Conservation (phyloP, 2,797 vertebrate genomes). For the Sebastolobus alascanus region DNA sequence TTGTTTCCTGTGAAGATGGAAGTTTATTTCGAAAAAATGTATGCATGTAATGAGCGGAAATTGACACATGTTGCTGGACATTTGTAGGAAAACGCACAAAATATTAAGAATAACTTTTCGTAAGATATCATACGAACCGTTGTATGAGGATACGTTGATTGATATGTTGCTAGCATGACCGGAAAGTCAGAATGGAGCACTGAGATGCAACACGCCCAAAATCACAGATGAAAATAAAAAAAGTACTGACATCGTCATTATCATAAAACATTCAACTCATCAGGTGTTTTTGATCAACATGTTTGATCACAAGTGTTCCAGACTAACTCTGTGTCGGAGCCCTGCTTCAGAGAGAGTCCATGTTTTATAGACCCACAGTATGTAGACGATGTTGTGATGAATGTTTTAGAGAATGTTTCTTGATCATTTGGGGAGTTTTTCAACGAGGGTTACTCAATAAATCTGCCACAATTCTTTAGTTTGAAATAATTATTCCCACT, state of each 20-base stretch:
- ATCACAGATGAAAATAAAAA: background rate
- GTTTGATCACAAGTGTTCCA: background rate
- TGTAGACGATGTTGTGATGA: constrained; percentile 25
- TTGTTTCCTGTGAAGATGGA: too few species aligned
- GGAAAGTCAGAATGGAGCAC: background rate
- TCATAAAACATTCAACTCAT: background rate
- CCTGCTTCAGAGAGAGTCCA: background rate
- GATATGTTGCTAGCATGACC: background rate
- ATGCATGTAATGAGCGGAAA: too few species aligned
- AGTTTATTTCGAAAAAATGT: too few species aligned
- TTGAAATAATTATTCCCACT: background rate
- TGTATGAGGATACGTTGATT: too few species aligned
- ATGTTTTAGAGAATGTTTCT: constrained; percentile 30
- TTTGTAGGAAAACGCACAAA: too few species aligned
- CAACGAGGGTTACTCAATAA: background rate
- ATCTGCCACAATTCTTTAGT: background rate
- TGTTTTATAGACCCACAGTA: background rate
- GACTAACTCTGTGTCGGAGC: background rate
- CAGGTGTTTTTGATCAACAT: background rate
- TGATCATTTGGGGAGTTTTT: constrained; percentile 2
- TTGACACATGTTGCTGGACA: too few species aligned
- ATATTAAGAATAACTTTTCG: too few species aligned
- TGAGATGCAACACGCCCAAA: background rate
- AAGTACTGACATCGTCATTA: background rate
- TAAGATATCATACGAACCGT: too few species aligned